These are phyloP conservation scores for Hydrophis major DNA, from an alignment of 2,797 vertebrate species.

Conservation along the genomic window DNA sequence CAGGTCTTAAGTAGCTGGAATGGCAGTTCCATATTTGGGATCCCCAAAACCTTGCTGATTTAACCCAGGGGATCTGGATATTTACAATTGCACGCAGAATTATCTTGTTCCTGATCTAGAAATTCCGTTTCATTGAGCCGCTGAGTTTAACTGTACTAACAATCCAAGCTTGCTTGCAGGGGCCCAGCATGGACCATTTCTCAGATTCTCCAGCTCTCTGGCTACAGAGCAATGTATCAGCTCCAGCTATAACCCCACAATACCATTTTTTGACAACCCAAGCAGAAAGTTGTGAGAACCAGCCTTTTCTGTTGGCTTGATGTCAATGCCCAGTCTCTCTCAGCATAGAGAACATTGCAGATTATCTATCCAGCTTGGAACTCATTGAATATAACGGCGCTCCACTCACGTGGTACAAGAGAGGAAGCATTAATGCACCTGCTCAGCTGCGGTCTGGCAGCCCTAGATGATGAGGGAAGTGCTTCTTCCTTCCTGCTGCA, in stretches of 20 bases:
- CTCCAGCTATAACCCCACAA: not conserved
- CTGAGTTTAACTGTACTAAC: not conserved
- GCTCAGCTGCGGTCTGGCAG: conserved; percentile 34
- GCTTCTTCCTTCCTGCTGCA: conserved; percentile 66
- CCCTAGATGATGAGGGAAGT: conserved; percentile 37
- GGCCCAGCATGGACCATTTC: not conserved
- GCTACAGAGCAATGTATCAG: not conserved
- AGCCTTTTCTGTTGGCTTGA: not conserved
- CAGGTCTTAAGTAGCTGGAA: not conserved
- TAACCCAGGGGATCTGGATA: no score
- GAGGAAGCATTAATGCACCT: conserved; percentile 28
- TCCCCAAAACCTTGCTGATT: not conserved
- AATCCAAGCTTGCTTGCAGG: not conserved
- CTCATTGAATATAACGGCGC: no score
- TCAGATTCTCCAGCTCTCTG: not conserved
- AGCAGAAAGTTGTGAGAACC: not conserved
- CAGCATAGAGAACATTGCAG: not conserved
- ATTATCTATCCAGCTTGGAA: no score
- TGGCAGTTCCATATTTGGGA: not conserved
- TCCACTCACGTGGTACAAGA: no score
- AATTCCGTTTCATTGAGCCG: not conserved
- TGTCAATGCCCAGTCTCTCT: not conserved
- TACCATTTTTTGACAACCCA: not conserved
- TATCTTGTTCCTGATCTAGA: not conserved
- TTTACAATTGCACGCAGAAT: not conserved